phyloP scores from a whole-genome alignment of 2,888 invertebrate genomes.

The Geotrupes spiniger region DNA sequence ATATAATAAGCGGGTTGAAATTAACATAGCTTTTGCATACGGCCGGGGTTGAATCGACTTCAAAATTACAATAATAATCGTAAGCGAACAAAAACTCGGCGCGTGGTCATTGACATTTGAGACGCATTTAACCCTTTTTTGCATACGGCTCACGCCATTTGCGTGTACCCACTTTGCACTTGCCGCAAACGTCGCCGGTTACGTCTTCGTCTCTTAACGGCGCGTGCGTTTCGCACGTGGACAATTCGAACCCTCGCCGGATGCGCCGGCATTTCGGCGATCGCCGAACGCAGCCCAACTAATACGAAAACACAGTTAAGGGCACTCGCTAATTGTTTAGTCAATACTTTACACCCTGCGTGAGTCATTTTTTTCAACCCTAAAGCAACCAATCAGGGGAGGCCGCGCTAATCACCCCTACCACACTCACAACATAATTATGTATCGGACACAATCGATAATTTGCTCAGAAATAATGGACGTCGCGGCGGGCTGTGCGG shows the following conservation, averaged over 20 bases:
- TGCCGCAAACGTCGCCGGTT: too few relatives aligned
- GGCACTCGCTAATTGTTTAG: slow-evolving; percentile 53
- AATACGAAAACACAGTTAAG: slow-evolving; percentile 50
- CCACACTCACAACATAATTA: slow-evolving; percentile 50
- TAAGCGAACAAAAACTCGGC: slow-evolving; percentile 25
- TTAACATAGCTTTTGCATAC: slow-evolving; percentile 34
- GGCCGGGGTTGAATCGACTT: slow-evolving; percentile 16
- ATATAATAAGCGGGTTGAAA: slow-evolving; percentile 26
- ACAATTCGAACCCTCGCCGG: slow-evolving; percentile 21
- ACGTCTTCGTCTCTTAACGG: not conserved
- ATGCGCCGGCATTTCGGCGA: too few relatives aligned
- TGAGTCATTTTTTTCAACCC: slow-evolving; percentile 54
- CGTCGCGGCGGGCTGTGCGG: slow-evolving; percentile 21
- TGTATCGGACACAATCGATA: slow-evolving; percentile 53
- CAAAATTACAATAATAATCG: slow-evolving; percentile 16
- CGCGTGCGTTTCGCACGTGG: slow-evolving; percentile 28
- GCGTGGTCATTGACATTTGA: slow-evolving; percentile 34
- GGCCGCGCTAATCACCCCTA: slow-evolving; percentile 50
- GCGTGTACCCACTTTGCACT: not conserved
- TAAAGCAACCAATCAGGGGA: slow-evolving; percentile 51
- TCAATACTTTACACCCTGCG: slow-evolving; percentile 55
- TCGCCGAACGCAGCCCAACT: slow-evolving; percentile 22
- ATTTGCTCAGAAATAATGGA: slow-evolving; percentile 45
- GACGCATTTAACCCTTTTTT: slow-evolving; percentile 27
- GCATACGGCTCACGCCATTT: slow-evolving; percentile 17